A percentile compares a stretch with the other conserved stretches of the same genome.
These are phyloP conservation scores for Masnerella sp. DNA, from an alignment of 2,888 invertebrate genomes.

Conservation along the genomic window DNA sequence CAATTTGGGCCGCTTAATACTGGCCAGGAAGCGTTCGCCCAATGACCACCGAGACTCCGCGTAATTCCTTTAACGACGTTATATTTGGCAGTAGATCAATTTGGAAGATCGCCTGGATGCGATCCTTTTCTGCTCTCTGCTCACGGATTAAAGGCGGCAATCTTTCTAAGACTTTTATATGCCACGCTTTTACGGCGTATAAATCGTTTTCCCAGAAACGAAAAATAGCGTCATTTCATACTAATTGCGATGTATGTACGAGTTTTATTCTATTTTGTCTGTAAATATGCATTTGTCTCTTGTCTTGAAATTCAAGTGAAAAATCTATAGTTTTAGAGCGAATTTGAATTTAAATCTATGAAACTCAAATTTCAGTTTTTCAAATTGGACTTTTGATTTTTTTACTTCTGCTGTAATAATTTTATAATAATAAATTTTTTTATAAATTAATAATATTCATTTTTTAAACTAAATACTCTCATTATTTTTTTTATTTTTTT, in stretches of 20 bases:
- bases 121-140: conserved; percentile 59
- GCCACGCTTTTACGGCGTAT: conserved; percentile 52
- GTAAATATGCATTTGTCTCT: conserved; percentile 12
- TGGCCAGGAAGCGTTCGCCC: conserved; percentile 67
- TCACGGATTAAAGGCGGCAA: conserved; percentile 60
- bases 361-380: too few relatives aligned
- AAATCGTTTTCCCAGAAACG: conserved; percentile 55
- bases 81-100: conserved; percentile 76
- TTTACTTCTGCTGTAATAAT: too few relatives aligned
- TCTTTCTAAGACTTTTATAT: conserved; percentile 61
- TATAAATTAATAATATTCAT: too few relatives aligned
- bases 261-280: conserved; percentile 12
- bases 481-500: too few relatives aligned
- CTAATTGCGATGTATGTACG: conserved; percentile 44
- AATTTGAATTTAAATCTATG: too few relatives aligned
- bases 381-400: too few relatives aligned
- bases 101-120: conserved; percentile 65
- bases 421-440: too few relatives aligned
- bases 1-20: conserved; percentile 69
- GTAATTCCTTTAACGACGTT: conserved; percentile 67
- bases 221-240: conserved; percentile 47
- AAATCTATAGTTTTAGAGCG: too few relatives aligned
- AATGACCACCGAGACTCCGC: conserved; percentile 64
- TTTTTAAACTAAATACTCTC: too few relatives aligned
- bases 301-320: too few relatives aligned